A percentile compares a stretch with the other conserved stretches of the same genome.
These are phyloP conservation scores for Chloropsis cyanopogon DNA, from an alignment of 2,113 vertebrate genomes.

Conservation along the genomic window DNA sequence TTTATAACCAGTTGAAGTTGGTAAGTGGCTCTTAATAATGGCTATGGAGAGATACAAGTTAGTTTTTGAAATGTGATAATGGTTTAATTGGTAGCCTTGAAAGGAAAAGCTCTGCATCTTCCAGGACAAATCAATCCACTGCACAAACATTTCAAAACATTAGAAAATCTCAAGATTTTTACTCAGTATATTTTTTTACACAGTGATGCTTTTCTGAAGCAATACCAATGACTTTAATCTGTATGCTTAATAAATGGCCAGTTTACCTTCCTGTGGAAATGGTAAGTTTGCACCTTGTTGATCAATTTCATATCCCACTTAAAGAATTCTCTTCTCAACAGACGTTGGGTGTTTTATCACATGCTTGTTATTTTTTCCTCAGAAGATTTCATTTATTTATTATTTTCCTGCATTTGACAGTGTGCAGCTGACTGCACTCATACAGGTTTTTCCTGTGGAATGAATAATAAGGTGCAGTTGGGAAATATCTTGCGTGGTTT, in stretches of 20 bases:
- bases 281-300: neutral
- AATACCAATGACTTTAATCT: neutral
- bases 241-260: neutral
- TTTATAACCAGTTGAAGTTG: neutral
- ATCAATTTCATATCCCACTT: neutral
- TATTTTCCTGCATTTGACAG: neutral
- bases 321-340: neutral
- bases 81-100: neutral
- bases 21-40: neutral
- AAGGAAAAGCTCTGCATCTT: neutral
- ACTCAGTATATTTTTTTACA: neutral
- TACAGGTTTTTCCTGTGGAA: neutral
- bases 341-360: neutral
- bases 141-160: neutral
- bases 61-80: neutral
- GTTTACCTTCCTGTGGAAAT: neutral
- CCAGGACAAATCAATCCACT: neutral
- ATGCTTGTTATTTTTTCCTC: neutral
- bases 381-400: neutral
- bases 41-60: fast-evolving
- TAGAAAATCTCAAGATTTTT: neutral
- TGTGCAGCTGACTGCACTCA: neutral
- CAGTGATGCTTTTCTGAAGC: neutral
- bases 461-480: neutral
- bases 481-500: neutral